Evolutionary conservation across 2,113 vertebrate species (phyloP).

Genomic region (Ceuthmochares aereus): DNA sequence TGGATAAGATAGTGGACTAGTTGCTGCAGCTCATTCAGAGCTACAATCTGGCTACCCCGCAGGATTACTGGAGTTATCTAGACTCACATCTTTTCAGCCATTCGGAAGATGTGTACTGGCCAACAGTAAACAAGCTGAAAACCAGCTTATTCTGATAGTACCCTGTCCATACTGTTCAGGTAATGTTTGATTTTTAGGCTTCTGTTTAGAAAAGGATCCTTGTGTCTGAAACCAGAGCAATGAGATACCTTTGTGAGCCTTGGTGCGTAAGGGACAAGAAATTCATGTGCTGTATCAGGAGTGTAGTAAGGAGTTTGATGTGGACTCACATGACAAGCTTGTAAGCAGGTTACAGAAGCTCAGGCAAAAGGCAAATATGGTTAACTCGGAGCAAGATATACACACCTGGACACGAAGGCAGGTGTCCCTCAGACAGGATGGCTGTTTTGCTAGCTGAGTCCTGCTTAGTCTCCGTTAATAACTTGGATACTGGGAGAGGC

Average conservation of each 20-base stretch:
- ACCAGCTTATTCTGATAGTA: constrained; percentile 95
- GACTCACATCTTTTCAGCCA: constrained; percentile 91
- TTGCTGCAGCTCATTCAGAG: constrained; percentile 89
- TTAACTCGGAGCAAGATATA: neutral
- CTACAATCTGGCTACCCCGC: constrained; percentile 87
- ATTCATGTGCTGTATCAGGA: neutral
- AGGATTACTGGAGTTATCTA: constrained; percentile 94
- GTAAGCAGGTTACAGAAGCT: neutral
- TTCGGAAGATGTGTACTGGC: constrained; percentile 91
- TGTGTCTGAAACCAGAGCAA: neutral
- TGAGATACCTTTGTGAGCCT: neutral
- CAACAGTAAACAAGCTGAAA: constrained; percentile 92
- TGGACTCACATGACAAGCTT: neutral
- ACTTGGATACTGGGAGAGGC: neutral
- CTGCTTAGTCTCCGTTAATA: neutral
- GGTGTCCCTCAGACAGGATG: neutral
- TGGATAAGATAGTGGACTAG: constrained; percentile 97
- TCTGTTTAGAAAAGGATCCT: neutral
- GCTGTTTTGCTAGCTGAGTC: neutral
- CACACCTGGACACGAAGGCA: neutral
- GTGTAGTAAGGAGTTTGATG: neutral
- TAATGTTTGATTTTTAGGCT: constrained; percentile 15
- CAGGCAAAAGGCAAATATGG: rapidly evolving
- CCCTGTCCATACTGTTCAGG: constrained; percentile 88
- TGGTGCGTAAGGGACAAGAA: neutral